Evolutionary conservation across 2,888 invertebrate species (phyloP).

Genomic region (Bembecia ichneumoniformis): DNA sequence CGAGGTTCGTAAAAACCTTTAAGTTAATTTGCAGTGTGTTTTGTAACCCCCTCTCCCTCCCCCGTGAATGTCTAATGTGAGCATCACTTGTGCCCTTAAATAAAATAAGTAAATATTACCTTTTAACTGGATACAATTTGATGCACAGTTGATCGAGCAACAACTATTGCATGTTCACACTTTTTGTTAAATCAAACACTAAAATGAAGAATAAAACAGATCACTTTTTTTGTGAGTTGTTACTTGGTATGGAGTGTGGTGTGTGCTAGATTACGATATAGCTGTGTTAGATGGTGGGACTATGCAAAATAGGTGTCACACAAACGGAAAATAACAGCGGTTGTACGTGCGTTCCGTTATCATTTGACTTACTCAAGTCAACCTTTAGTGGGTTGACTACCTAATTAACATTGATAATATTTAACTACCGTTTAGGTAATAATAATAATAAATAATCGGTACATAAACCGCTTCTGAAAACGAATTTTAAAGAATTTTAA

Average conservation of each 20-base stretch:
- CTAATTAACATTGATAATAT: too few species aligned
- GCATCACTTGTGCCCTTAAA: slow-evolving; percentile 14
- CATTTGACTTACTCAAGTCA: too few species aligned
- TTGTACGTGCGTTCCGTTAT: too few species aligned
- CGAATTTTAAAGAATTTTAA: too few species aligned
- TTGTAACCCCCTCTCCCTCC: slow-evolving; percentile 57
- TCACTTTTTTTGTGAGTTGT: not conserved
- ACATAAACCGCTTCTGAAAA: too few species aligned
- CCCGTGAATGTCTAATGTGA: slow-evolving; percentile 53
- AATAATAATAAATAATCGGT: too few species aligned
- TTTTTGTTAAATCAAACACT: slow-evolving; percentile 20
- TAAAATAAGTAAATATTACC: slow-evolving; percentile 22
- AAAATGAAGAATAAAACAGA: not conserved
- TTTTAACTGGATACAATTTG: slow-evolving; percentile 34
- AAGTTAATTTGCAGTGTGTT: slow-evolving; percentile 68
- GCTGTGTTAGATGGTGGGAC: too few species aligned
- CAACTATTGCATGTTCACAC: slow-evolving; percentile 53
- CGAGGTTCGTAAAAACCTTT: slow-evolving; percentile 77
- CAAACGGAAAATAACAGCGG: too few species aligned
- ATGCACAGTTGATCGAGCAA: slow-evolving; percentile 49
- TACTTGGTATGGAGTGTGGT: not conserved
- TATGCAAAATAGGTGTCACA: too few species aligned
- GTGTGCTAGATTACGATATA: not conserved
- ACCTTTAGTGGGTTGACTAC: too few species aligned
- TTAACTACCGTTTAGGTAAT: too few species aligned